Evolutionary conservation across 2,888 invertebrate genomes (phyloP).

Genomic region (Dendrolimus pini): DNA sequence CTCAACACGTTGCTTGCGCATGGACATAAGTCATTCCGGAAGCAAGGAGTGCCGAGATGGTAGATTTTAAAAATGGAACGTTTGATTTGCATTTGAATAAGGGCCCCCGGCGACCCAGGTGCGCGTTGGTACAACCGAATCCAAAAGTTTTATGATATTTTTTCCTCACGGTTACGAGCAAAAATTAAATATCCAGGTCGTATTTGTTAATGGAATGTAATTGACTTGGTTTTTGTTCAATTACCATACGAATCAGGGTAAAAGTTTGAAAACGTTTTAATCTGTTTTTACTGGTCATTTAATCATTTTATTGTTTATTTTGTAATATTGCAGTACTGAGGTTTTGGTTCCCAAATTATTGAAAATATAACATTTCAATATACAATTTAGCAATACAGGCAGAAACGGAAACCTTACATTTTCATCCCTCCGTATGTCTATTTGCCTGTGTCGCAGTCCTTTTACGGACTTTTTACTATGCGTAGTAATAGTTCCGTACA

Average conservation of each 20-base stretch:
- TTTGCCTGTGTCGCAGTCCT: too few relatives aligned
- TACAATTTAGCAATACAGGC: too few relatives aligned
- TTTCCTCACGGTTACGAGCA: background rate
- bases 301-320: too few relatives aligned
- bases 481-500: too few relatives aligned
- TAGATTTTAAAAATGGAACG: slow-evolving; percentile 77
- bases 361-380: too few relatives aligned
- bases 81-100: slow-evolving; percentile 78
- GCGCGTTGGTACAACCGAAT: slow-evolving; percentile 59
- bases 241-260: slow-evolving; percentile 38
- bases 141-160: slow-evolving; percentile 48
- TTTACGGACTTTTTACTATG: too few relatives aligned
- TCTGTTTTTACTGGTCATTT: slow-evolving; percentile 5
- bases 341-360: slow-evolving; percentile 3
- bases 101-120: slow-evolving; percentile 75
- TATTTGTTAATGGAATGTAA: slow-evolving; percentile 24
- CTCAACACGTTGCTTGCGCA: slow-evolving; percentile 40
- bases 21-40: slow-evolving; percentile 73
- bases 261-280: slow-evolving; percentile 15
- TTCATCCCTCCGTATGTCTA: too few relatives aligned
- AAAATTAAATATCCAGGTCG: background rate
- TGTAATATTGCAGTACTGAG: too few relatives aligned
- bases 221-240: slow-evolving; percentile 33
- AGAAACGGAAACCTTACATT: too few relatives aligned
- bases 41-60: slow-evolving; percentile 70